Conservation (phyloP, 1,140 invertebrate species). For the Zaprionus tsacasi region DNA sequence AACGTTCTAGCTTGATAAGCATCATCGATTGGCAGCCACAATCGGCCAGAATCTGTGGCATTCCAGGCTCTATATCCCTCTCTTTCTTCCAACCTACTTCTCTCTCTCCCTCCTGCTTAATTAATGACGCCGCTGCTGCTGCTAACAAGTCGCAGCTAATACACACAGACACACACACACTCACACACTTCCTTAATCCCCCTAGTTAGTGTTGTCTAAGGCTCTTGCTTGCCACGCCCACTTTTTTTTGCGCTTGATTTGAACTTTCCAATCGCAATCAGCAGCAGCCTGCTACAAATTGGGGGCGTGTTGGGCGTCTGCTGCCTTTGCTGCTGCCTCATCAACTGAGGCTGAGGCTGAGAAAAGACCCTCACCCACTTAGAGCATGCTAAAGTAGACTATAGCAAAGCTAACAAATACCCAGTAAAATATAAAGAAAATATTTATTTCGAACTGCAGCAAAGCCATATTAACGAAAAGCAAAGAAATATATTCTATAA, state of each 20-base stretch:
- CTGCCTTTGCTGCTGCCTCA: neutral
- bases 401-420: neutral
- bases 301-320: conserved; percentile 6
- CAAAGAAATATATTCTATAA: neutral
- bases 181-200: neutral
- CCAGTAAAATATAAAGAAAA: neutral
- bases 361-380: conserved; percentile 1
- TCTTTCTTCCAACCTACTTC: conserved; percentile 23
- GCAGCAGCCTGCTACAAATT: neutral
- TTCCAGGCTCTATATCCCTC: conserved; percentile 4
- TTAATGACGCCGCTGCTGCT: conserved; percentile 72
- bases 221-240: neutral
- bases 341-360: neutral
- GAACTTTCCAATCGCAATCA: conserved; percentile 12
- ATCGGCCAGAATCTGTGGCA: conserved; percentile 26
- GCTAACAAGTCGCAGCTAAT: conserved; percentile 57
- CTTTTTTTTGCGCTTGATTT: conserved; percentile 1
- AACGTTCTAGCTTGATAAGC: conserved; percentile 19
- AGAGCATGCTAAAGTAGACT: neutral
- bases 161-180: conserved; percentile 39
- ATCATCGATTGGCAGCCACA: conserved; percentile 17
- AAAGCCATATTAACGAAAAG: neutral
- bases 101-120: conserved; percentile 56
- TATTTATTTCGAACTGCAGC: neutral
- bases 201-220: neutral